Evolutionary conservation across 2,797 vertebrate genomes (phyloP), one percentile per base, ranked within the genome.

Genomic region (Denticeps clupeoides): DNA sequence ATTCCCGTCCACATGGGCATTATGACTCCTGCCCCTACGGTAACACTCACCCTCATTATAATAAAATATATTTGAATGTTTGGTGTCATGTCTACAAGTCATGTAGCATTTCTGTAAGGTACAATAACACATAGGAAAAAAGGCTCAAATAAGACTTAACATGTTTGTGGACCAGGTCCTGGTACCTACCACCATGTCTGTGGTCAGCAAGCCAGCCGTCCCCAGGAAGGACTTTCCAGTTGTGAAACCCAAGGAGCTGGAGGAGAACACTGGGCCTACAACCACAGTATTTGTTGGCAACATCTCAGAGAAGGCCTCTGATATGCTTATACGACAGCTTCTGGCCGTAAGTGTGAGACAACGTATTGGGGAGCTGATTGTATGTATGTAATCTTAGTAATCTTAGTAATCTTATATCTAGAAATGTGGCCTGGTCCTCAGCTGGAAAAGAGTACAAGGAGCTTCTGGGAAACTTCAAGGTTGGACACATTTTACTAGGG

Each of bases 401-500:
- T n/a, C n/a, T n/a, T n/a, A n/a, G n/a, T n/a, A n/a, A n/a, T n/a
- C n/a, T n/a, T n/a, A n/a, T n/a, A n/a, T 77, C n/a, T 41, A 99
- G 95, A 99, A 99, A 90, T 99, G 95, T 74, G 95, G 95, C 58
- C 89, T 97, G 74, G 95, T 99, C 71, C 77, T 98, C 67, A 99
- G 94, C 69, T 98, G 95, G 94, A 99, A 99, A 70, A 87, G 95
- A 80, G 95, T 99, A 24, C 95, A 99, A 71, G 95, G 95, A 51
- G 95, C 94, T 60, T 99, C 95, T 71, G 95, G 95, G 70, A 99
- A 99, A 77, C 91, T 98, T 73, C 95, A 99, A 88, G 95, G 95
- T 98, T 82, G 75, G 43, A 59, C 56, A 56, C n/a, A n/a, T n/a
- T n/a, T n/a, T n/a, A n/a, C n/a, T n/a, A n/a, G n/a, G n/a, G n/a